Percentiles rank a stretch among this genome's conserved stretches.
These are phyloP conservation scores for Mesorhabditis belari DNA, from an alignment of 2,888 invertebrate genomes.

Conservation along the genomic window DNA sequence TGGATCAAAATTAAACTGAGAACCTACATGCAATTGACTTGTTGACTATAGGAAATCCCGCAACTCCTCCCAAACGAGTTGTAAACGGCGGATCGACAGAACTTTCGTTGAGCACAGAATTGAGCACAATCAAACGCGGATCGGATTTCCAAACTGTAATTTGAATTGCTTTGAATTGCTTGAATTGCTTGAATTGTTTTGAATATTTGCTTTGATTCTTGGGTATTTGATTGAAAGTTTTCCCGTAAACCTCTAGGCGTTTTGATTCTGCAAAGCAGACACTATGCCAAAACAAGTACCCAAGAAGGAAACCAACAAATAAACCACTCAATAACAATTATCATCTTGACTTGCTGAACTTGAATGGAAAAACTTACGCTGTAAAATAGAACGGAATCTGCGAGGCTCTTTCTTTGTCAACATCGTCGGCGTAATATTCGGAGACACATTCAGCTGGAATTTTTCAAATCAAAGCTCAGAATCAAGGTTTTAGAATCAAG, in stretches of 20 bases:
- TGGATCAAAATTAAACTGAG: neutral
- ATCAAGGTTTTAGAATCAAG: neutral
- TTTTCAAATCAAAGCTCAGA: neutral
- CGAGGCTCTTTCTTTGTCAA: neutral
- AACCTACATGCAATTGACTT: slow-evolving; percentile 28
- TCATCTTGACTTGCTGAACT: too few species aligned
- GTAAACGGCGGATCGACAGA: slow-evolving; percentile 48
- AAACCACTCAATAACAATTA: too few species aligned
- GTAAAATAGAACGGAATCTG: neutral
- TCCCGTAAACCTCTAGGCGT: too few species aligned
- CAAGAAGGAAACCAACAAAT: too few species aligned
- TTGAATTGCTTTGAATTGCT: neutral
- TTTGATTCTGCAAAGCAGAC: too few species aligned
- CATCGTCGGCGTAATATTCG: neutral
- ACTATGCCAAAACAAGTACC: too few species aligned
- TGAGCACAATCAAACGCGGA: slow-evolving; percentile 34
- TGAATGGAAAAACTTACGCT: too few species aligned
- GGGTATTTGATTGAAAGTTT: too few species aligned
- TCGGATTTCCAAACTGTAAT: neutral
- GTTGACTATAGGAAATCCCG: slow-evolving; percentile 41
- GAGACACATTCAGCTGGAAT: neutral
- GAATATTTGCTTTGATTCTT: too few species aligned
- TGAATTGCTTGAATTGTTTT: neutral
- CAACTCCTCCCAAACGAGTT: slow-evolving; percentile 39
- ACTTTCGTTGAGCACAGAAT: slow-evolving; percentile 44